These are phyloP conservation scores for Tragelaphus oryx DNA, from an alignment of 2,797 vertebrate species.

Conservation along the genomic window DNA sequence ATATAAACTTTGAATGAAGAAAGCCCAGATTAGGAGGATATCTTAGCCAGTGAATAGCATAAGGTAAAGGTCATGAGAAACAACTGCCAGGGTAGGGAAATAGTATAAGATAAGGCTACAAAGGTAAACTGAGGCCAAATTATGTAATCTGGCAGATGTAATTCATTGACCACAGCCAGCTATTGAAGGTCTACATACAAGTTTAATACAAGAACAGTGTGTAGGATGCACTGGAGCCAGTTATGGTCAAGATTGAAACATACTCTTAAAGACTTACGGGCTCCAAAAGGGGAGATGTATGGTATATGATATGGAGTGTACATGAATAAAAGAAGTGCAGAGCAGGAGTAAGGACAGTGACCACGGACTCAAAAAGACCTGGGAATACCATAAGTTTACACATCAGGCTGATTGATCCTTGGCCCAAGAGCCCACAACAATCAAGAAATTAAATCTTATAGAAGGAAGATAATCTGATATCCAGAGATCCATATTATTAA, in stretches of 20 bases:
- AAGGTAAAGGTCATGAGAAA: not conserved
- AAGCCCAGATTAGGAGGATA: not conserved
- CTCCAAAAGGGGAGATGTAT: not conserved
- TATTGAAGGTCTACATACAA: not conserved
- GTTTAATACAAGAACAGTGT: not conserved
- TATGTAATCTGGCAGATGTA: not conserved
- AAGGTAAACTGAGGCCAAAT: not conserved
- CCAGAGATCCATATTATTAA: not conserved
- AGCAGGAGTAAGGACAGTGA: not conserved
- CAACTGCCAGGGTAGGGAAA: not conserved
- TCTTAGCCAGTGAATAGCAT: not conserved
- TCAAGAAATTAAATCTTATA: not conserved
- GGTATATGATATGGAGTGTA: not conserved
- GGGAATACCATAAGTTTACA: not conserved
- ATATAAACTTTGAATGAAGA: not conserved
- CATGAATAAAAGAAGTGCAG: not conserved
- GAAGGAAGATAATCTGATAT: not conserved
- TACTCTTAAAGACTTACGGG: not conserved
- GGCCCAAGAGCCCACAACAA: not conserved
- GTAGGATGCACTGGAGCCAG: not conserved
- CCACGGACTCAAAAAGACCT: not conserved
- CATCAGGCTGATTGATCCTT: not conserved
- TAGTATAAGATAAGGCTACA: not conserved
- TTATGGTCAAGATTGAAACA: not conserved
- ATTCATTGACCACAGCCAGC: not conserved